phyloP scores from a whole-genome alignment of 2,797 vertebrate genomes.

The Sebastiscus albofasciatus region DNA sequence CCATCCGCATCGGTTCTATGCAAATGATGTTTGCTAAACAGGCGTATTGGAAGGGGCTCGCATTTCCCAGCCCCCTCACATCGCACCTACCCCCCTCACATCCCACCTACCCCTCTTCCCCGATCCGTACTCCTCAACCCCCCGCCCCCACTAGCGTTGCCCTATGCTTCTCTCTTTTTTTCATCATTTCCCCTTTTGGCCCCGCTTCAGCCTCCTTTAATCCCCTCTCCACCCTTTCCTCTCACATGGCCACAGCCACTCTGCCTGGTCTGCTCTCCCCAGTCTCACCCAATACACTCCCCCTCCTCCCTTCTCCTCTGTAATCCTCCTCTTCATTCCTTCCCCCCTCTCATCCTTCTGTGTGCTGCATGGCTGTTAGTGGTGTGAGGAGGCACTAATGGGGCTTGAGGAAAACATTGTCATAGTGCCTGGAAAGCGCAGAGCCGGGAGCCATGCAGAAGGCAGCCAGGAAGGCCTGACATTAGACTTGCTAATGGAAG shows the following conservation, averaged over 20 bases:
- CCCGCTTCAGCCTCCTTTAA: constrained; percentile 52
- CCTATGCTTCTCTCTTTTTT: constrained; percentile 16
- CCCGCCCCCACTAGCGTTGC: constrained; percentile 15
- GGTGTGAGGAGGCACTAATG: constrained; percentile 70
- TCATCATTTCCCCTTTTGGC: constrained; percentile 33
- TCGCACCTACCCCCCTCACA: constrained; percentile 44
- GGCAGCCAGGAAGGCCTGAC: constrained; percentile 51
- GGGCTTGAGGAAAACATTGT: constrained; percentile 74
- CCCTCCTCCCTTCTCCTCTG: constrained; percentile 15
- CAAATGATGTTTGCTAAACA: constrained; percentile 85
- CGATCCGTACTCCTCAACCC: constrained; percentile 21
- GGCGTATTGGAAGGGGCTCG: constrained; percentile 67
- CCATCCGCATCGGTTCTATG: constrained; percentile 80
- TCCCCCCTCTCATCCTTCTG: constrained; percentile 51
- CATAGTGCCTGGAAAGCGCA: constrained; percentile 72
- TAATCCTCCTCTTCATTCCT: constrained; percentile 56
- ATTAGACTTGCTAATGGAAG: constrained; percentile 69
- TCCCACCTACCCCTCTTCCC: constrained; percentile 34
- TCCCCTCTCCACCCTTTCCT: constrained; percentile 57
- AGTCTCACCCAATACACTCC: constrained; percentile 29
- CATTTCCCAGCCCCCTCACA: constrained; percentile 61
- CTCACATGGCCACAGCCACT: constrained; percentile 41
- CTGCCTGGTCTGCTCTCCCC: constrained; percentile 20
- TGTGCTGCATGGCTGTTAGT: constrained; percentile 68
- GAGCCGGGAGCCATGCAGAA: constrained; percentile 50